Conservation (phyloP, 1,140 invertebrate species). For the Danaus melanippus region DNA sequence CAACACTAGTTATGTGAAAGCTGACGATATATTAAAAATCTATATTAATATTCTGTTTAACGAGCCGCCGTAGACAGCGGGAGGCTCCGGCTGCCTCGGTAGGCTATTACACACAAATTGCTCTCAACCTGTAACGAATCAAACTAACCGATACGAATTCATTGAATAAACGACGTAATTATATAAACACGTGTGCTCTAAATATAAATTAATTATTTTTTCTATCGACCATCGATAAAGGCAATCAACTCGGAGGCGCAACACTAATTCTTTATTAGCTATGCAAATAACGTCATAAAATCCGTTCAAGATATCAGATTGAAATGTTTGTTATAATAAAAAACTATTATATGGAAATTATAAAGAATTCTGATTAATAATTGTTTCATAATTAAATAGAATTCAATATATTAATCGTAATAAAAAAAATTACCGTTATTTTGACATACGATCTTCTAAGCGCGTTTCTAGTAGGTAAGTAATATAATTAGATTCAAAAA, state of each 20-base stretch:
- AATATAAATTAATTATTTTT: slow-evolving; percentile 11
- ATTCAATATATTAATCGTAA: too few species aligned
- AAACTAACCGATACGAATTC: slow-evolving; percentile 22
- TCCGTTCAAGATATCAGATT: slow-evolving; percentile 20
- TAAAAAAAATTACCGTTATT: too few species aligned
- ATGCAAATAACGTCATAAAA: slow-evolving; percentile 41
- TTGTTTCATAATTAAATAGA: too few species aligned
- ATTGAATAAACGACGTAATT: slow-evolving; percentile 22
- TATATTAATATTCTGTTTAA: slow-evolving; percentile 33
- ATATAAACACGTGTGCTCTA: slow-evolving; percentile 20
- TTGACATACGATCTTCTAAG: too few species aligned
- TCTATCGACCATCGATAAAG: slow-evolving; percentile 21
- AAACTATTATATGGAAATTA: too few species aligned
- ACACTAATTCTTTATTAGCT: slow-evolving; percentile 31
- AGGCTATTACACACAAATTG: slow-evolving; percentile 61
- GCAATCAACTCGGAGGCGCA: slow-evolving; percentile 24
- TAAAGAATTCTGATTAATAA: too few species aligned
- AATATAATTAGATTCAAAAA: too few species aligned
- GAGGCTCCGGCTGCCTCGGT: slow-evolving; percentile 39
- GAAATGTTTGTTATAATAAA: too few species aligned
- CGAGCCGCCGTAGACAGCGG: slow-evolving; percentile 50
- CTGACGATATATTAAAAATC: slow-evolving; percentile 33
- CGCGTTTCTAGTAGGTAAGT: too few species aligned
- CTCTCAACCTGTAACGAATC: slow-evolving; percentile 28
- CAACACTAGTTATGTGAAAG: slow-evolving; percentile 32